These are phyloP conservation scores for Rhinolophus sinicus DNA, from an alignment of 2,113 vertebrate species.

Conservation along the genomic window DNA sequence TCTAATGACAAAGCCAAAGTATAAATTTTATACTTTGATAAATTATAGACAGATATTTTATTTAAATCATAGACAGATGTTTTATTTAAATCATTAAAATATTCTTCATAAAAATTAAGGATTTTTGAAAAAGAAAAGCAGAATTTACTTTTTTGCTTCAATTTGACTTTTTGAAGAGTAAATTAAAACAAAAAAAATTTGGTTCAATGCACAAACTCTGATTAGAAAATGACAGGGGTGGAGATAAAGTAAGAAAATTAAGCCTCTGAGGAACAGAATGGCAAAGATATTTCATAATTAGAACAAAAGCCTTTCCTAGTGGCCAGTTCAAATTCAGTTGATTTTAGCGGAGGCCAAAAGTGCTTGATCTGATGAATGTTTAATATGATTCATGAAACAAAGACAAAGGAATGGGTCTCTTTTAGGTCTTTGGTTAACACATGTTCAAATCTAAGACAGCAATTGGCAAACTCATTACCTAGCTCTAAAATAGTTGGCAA, in stretches of 20 bases:
- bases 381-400: neutral
- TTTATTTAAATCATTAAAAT: neutral
- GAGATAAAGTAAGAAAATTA: constrained; percentile 17
- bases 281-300: constrained; percentile 42
- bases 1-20: neutral
- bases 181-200: neutral
- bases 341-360: neutral
- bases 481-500: neutral
- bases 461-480: neutral
- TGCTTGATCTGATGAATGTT: neutral
- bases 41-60: neutral
- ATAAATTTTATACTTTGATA: neutral
- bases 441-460: neutral
- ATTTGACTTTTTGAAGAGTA: neutral
- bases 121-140: neutral
- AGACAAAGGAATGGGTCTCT: neutral
- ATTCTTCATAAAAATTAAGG: neutral
- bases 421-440: neutral
- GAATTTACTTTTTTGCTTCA: neutral
- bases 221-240: constrained; percentile 14
- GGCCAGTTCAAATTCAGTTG: neutral
- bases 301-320: neutral
- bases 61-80: neutral
- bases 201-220: neutral
- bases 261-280: neutral